Percentiles rank a stretch among this genome's conserved stretches.
Evolutionary conservation across 2,888 invertebrate genomes (phyloP).

Genomic region (Nineta flava): DNA sequence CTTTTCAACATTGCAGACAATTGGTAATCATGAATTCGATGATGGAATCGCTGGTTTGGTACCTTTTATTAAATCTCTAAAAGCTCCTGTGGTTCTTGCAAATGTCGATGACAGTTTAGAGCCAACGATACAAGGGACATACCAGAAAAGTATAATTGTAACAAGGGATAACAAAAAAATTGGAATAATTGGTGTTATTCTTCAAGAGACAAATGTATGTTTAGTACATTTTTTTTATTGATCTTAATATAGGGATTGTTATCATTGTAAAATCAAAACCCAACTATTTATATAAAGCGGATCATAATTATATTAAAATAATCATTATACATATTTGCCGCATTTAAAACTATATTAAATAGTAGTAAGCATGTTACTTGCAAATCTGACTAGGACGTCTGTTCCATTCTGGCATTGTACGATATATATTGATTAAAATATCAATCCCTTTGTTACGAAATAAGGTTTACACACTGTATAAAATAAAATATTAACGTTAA

Average conservation of each 20-base stretch:
- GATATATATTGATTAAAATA: neutral
- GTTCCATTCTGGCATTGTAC: neutral
- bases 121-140: conserved; percentile 42
- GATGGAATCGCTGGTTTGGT: conserved; percentile 52
- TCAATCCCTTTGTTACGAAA: neutral
- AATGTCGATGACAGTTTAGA: conserved; percentile 59
- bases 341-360: too few species aligned
- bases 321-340: too few species aligned
- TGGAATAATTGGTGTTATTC: conserved; percentile 57
- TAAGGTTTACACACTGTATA: neutral
- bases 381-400: neutral
- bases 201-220: neutral
- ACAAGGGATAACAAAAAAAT: conserved; percentile 45
- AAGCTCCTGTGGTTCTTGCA: conserved; percentile 52
- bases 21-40: conserved; percentile 83
- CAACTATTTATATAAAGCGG: too few species aligned
- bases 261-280: too few species aligned
- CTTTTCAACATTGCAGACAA: conserved; percentile 34
- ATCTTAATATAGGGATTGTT: too few species aligned
- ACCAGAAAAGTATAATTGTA: conserved; percentile 47
- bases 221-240: neutral
- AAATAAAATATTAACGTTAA: neutral
- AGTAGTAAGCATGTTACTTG: neutral
- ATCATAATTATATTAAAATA: too few species aligned
- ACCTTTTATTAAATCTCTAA: conserved; percentile 47